A percentile compares a stretch with the other conserved stretches of the same genome.
Evolutionary conservation across 2,888 invertebrate species (phyloP).

Genomic region (Drosophila nigritarsus): DNA sequence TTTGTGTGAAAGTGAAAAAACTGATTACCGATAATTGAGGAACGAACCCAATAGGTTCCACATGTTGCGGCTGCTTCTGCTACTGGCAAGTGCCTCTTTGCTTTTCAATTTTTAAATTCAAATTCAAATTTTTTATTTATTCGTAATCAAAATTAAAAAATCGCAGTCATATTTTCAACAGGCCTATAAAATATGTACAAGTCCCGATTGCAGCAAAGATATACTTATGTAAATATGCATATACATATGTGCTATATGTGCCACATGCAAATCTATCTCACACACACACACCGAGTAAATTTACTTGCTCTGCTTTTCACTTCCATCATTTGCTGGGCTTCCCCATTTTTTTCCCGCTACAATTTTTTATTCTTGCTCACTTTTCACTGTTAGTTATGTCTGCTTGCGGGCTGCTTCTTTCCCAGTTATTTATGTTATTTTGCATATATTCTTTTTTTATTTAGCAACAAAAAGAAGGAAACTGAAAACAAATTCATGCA

Average conservation of each 20-base stretch:
- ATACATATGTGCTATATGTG: conserved; percentile 9
- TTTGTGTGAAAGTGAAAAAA: neutral
- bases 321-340: conserved; percentile 56
- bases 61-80: neutral
- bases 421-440: conserved; percentile 71
- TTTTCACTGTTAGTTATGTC: conserved; percentile 77
- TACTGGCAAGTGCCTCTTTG: too few species aligned
- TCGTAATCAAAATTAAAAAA: neutral
- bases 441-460: conserved; percentile 33
- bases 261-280: conserved; percentile 17
- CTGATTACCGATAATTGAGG: neutral
- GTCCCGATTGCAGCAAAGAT: conserved; percentile 27
- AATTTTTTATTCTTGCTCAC: conserved; percentile 66
- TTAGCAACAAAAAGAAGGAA: conserved; percentile 30
- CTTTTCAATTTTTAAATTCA: too few species aligned
- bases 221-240: neutral
- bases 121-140: neutral
- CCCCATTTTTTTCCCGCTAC: conserved; percentile 36
- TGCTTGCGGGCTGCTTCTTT: conserved; percentile 72
- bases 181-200: conserved; percentile 32
- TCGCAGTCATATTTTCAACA: conserved; percentile 6
- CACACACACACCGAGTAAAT: neutral
- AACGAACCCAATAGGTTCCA: neutral
- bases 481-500: conserved; percentile 56
- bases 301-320: conserved; percentile 12